Evolutionary conservation across 2,113 vertebrate genomes (phyloP).

Genomic region (Eolophus roseicapilla): DNA sequence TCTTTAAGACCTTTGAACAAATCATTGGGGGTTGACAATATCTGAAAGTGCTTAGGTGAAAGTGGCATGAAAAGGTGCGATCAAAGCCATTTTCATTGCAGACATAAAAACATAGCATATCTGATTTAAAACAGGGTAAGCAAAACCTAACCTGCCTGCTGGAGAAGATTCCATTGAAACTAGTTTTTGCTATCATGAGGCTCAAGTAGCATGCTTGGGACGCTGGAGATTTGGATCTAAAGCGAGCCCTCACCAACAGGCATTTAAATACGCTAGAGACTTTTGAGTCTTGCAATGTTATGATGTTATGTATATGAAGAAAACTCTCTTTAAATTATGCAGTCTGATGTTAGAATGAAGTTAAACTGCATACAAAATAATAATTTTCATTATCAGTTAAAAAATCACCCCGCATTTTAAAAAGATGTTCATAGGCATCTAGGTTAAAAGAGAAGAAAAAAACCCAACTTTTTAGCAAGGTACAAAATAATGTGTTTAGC

Average conservation of each 20-base stretch:
- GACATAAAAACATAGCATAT: constrained; percentile 39
- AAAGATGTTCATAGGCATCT: background rate
- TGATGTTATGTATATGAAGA: constrained; percentile 54
- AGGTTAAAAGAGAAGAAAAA: constrained; percentile 48
- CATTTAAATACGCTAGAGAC: constrained; percentile 43
- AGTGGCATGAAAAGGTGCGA: constrained; percentile 56
- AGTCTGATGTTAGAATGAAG: constrained; percentile 54
- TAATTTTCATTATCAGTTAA: constrained; percentile 56
- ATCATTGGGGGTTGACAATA: constrained; percentile 44
- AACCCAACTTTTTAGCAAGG: constrained; percentile 45
- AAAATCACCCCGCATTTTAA: constrained; percentile 16
- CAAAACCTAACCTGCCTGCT: constrained; percentile 43
- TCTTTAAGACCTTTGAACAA: constrained; percentile 59
- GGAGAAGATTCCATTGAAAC: constrained; percentile 46
- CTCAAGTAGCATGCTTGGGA: constrained; percentile 21
- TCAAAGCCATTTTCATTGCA: constrained; percentile 59
- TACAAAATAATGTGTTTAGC: constrained; percentile 56
- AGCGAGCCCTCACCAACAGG: constrained; percentile 38
- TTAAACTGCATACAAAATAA: constrained; percentile 54
- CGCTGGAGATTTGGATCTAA: constrained; percentile 55
- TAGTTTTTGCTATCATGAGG: constrained; percentile 28
- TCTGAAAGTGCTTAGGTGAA: constrained; percentile 61
- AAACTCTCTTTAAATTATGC: constrained; percentile 57
- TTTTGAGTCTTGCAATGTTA: background rate
- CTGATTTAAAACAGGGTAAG: constrained; percentile 63